phyloP scores from a whole-genome alignment of 2,888 invertebrate species.

The Galerucella calmariensis region DNA sequence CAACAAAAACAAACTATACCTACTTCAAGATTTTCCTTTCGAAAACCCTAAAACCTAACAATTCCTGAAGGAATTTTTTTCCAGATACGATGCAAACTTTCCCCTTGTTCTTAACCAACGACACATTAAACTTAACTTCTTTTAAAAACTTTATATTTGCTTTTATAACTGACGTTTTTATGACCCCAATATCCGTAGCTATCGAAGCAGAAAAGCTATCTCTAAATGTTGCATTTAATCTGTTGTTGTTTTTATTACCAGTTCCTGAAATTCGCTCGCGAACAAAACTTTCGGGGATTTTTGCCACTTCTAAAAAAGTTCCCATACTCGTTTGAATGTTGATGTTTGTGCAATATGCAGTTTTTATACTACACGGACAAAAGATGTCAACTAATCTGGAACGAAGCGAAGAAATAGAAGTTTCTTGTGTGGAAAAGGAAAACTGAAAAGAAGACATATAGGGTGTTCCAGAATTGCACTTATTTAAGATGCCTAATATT shows the following conservation, averaged over 20 bases:
- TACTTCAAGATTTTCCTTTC: neutral
- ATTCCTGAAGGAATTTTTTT: neutral
- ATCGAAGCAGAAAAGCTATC: slow-evolving; percentile 36
- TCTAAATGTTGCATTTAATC: slow-evolving; percentile 39
- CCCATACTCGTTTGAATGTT: neutral
- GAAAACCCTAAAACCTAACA: neutral
- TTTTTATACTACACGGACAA: neutral
- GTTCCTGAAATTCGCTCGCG: neutral
- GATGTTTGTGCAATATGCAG: neutral
- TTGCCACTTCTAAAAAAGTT: neutral
- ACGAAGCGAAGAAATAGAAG: too few species aligned
- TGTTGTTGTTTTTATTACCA: slow-evolving; percentile 36
- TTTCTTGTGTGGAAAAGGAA: too few species aligned
- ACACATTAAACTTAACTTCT: slow-evolving; percentile 18
- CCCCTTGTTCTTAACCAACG: neutral
- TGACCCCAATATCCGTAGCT: slow-evolving; percentile 31
- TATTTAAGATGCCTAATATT: too few species aligned
- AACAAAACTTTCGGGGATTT: neutral
- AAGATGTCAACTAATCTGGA: too few species aligned
- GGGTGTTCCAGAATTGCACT: too few species aligned
- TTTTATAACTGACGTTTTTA: slow-evolving; percentile 31
- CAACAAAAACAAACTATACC: too few species aligned
- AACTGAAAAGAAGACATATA: too few species aligned
- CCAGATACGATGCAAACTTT: neutral
- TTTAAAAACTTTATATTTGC: slow-evolving; percentile 22